Conservation (phyloP, 2,888 invertebrate species). For the Perithous albicinctus region DNA sequence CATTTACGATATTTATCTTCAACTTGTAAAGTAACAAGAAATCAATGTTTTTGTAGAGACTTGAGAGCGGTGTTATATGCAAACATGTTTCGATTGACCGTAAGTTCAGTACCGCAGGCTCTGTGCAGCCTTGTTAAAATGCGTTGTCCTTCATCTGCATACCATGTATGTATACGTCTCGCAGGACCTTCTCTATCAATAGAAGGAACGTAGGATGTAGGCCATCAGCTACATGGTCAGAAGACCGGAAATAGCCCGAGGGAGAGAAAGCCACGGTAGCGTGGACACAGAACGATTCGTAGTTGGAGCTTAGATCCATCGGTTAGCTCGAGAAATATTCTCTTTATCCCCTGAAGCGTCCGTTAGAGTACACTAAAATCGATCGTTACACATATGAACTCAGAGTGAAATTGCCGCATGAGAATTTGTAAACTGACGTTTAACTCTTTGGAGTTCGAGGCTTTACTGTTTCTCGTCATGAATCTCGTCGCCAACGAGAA, state of each 20-base stretch:
- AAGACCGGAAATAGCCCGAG: conserved; percentile 46
- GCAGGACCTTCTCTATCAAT: conserved; percentile 31
- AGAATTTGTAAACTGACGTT: background rate
- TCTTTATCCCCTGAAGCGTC: conserved; percentile 39
- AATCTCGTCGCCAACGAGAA: background rate
- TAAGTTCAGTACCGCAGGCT: background rate
- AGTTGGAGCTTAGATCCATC: conserved; percentile 23
- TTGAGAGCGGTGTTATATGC: conserved; percentile 4
- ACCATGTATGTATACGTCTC: conserved; percentile 12
- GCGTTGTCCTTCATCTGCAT: conserved; percentile 13
- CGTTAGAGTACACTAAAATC: too few species aligned
- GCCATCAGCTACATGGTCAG: conserved; percentile 11
- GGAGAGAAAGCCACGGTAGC: conserved; percentile 39
- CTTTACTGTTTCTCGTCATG: background rate
- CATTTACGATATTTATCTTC: too few species aligned
- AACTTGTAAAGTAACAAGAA: too few species aligned
- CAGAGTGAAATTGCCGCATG: background rate
- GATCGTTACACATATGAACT: conserved; percentile 10
- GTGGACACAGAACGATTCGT: conserved; percentile 15
- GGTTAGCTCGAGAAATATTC: conserved; percentile 46
- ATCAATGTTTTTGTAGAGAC: background rate
- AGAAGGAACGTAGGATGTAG: conserved; percentile 35
- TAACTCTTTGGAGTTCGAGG: background rate
- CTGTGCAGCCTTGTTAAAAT: conserved; percentile 3
- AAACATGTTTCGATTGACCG: background rate